Evolutionary conservation across 2,113 vertebrate species (phyloP), one percentile per base, ranked within the genome.

Genomic region (Myiozetetes cayanensis): DNA sequence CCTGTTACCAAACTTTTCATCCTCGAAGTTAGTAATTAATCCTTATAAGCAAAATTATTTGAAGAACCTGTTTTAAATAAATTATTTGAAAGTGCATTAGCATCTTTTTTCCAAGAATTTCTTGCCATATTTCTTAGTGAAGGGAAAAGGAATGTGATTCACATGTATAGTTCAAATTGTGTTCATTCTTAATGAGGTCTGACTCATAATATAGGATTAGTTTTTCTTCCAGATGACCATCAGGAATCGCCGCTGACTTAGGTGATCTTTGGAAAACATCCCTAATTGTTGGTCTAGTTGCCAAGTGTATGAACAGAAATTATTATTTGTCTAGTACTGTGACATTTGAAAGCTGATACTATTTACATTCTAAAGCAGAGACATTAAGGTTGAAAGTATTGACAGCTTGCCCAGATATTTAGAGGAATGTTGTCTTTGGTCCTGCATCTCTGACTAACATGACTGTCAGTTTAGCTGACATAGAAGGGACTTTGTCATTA

Each of bases 1-100:
- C 19, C 43, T 93, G 67, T 90, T 90, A 82, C 23, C 11, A 93
- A 89, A 72, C 9, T 90, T 91, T 93, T 95, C 27, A 90, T 74
- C 19, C 24, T 91, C 58, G 61, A 93, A 94, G 30, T 89, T 83
- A 71, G 37, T 59, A 88, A 92, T 92, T 88, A 93, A 95, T 93
- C 47, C n/a, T 87, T 74, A 79, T 28, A 94, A 84, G 53, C 61
- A 93, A 85, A 91, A 19, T 35, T 55, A 63, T 19, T 65, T 93
- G 65, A 96, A 92, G 68, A 46, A 74, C 13, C 6, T 47, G 14
- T 62, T 82, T 58, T 71, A 88, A 96, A 93, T 77, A 87, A 81
- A 76, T 83, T 89, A 71, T 77, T 39, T 79, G 56, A 59, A 91
- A 95, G 10, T 46, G 6, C 9, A 55, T 67, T 89, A 55, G 43